Evolutionary conservation across 2,797 vertebrate species (phyloP), one percentile per base, ranked within the genome.

Genomic region (Melanotaenia boesemani): DNA sequence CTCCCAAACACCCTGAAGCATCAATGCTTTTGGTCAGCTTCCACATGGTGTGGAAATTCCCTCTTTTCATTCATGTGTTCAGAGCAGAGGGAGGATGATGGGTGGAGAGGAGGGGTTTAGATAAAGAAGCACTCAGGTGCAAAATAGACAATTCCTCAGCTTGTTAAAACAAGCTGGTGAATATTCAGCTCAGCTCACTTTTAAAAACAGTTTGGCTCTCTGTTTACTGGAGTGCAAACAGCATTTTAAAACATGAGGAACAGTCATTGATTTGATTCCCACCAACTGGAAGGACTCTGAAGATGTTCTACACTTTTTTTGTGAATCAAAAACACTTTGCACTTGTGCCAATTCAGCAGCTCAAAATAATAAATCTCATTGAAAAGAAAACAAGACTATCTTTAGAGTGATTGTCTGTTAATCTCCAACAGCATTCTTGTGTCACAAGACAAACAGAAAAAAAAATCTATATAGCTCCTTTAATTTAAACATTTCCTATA

Each of bases 261-360:
- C 57, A 65, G 55, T 71, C n/a, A 70, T 77, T 16, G 30, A 80
- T 76, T 77, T 22, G 1, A 79, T 77, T 82, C 55, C 74, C 12
- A 1, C 70, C 50, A 77, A 69, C 22, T 63, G 18, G 6, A 2
- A 20, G 44, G 44, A 20, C 44, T 16, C 11, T 18, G 67, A 58
- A 67, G 54, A 71, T 60, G 71, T 72, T 61, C 60, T 58, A 16
- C 13, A 41, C 16, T 5, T 18, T 5, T 18, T 64, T 57, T 76
- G 77, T 78, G 83, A 87, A 82, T 59, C 81, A 36, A 80, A 80
- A 84, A 85, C 62, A 37, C 60, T 77, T 44, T 70, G 48, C 20
- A 24, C 20, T 4, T 24, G 0, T 48, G n/a, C 9, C 50, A 52
- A 4, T 1, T 52, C 1, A 26, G 5, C 10, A 12, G 22, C 67